These are phyloP conservation scores for Watersipora subatra DNA, from an alignment of 1,140 invertebrate species.

Conservation along the genomic window DNA sequence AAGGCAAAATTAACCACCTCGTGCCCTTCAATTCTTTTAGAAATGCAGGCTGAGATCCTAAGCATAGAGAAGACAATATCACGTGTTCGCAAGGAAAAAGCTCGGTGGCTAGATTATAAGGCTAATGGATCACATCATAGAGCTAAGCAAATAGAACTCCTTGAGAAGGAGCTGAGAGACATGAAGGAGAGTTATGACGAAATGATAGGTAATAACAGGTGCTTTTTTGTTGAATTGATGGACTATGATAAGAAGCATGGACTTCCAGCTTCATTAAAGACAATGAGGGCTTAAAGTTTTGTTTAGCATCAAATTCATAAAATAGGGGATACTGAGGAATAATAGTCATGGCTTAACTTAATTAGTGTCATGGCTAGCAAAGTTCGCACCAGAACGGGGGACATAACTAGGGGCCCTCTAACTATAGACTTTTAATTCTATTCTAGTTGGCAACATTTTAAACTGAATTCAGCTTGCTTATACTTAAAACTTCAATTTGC, in stretches of 20 bases:
- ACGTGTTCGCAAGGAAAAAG: slow-evolving; percentile 17
- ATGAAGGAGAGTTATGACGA: slow-evolving; percentile 30
- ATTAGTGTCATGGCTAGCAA: no score
- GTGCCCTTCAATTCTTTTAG: slow-evolving; percentile 12
- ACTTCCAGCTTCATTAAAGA: not conserved
- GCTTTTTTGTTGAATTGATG: not conserved
- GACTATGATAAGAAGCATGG: not conserved
- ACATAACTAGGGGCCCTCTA: no score
- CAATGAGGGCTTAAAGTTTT: not conserved
- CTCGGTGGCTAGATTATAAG: slow-evolving; percentile 24
- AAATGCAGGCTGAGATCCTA: slow-evolving; percentile 23
- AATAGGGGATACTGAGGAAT: no score
- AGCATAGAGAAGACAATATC: slow-evolving; percentile 22
- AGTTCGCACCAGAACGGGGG: no score
- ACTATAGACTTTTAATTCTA: no score
- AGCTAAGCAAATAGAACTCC: slow-evolving; percentile 23
- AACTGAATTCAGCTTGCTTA: no score
- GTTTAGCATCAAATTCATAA: no score
- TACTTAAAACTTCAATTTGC: no score
- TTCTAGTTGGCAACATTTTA: no score
- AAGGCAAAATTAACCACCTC: no score
- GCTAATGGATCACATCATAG: slow-evolving; percentile 24
- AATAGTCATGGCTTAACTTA: no score
- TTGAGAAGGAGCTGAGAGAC: slow-evolving; percentile 28
- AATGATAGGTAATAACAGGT: slow-evolving; percentile 25